Conservation (phyloP, 2,113 vertebrate species). For the Gulo gulo region DNA sequence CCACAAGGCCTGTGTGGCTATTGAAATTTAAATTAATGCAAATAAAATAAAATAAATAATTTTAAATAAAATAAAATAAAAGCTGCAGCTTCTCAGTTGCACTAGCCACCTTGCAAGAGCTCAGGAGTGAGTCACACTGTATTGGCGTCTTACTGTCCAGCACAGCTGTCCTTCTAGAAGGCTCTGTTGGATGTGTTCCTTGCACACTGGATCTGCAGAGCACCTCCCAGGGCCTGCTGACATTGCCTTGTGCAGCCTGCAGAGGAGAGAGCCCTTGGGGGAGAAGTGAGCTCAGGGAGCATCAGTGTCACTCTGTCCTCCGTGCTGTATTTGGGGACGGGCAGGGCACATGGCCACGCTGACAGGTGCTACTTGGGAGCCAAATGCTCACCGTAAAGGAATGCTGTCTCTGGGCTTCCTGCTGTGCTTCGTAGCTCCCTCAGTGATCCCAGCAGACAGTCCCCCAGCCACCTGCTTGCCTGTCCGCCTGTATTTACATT, state of each 20-base stretch:
- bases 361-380: constrained; percentile 48
- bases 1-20: neutral
- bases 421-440: constrained; percentile 70
- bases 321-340: neutral
- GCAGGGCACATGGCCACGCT: neutral
- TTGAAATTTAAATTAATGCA: neutral
- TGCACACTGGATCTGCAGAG: neutral
- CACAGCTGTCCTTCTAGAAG: neutral
- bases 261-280: neutral
- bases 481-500: constrained; percentile 51
- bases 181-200: neutral
- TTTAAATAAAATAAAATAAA: neutral
- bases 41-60: neutral
- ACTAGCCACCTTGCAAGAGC: neutral
- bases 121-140: neutral
- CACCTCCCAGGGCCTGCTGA: neutral
- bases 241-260: neutral
- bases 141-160: neutral
- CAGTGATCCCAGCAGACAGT: constrained; percentile 54
- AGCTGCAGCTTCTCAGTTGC: neutral
- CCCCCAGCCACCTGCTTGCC: constrained; percentile 25
- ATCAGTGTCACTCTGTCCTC: neutral
- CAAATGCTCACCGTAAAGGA: constrained; percentile 61
- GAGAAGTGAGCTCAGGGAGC: neutral
- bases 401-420: constrained; percentile 44